Base-by-base conservation (phyloP, 2,888 invertebrate species). In the Pterobdella sp. region DNA sequence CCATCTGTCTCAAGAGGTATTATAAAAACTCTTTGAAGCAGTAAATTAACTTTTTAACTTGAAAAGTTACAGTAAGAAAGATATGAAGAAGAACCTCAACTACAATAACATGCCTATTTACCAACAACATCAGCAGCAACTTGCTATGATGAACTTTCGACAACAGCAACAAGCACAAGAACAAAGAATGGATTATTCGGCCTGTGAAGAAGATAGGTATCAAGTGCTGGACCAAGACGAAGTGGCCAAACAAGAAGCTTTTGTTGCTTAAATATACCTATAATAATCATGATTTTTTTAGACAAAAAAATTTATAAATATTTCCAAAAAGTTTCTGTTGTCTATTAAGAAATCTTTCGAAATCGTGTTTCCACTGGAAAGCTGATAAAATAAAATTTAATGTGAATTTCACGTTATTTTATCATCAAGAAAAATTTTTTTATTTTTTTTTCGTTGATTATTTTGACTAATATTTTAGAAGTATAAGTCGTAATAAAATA, bases 211-310 rank as follows among this genome's bases (percentile, higher is more conserved):
- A n/a, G 68, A 68, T n/a, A 68, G 68, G 37, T 68, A 68, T 68
- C 68, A 68, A 68, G 68, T 68, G 18, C 36, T 68, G 42, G 68
- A 68, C 26, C n/a, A 35, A 35, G 68, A 68, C 22, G 68, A 68
- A 68, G 68, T 68, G 10, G 68, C 68, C 1, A 68, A 68, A 68
- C 35, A 68, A 68, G 35, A 65, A 65, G 1, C 42, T 14, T 18
- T 42, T 18, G 18, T n/a, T n/a, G n/a, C n/a, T n/a, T n/a, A n/a
- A n/a, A n/a, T n/a, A n/a, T n/a, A n/a, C n/a, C n/a, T n/a, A n/a
- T n/a, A n/a, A n/a, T n/a, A n/a, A n/a, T n/a, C n/a, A n/a, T n/a
- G n/a, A n/a, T n/a, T n/a, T n/a, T n/a, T n/a, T n/a, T n/a, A n/a
- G n/a, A n/a, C n/a, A n/a, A n/a, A n/a, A n/a, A n/a, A n/a, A n/a